These are phyloP conservation scores for Hirtodrosophila histrioides DNA, from an alignment of 2,888 invertebrate genomes.

Conservation along the genomic window DNA sequence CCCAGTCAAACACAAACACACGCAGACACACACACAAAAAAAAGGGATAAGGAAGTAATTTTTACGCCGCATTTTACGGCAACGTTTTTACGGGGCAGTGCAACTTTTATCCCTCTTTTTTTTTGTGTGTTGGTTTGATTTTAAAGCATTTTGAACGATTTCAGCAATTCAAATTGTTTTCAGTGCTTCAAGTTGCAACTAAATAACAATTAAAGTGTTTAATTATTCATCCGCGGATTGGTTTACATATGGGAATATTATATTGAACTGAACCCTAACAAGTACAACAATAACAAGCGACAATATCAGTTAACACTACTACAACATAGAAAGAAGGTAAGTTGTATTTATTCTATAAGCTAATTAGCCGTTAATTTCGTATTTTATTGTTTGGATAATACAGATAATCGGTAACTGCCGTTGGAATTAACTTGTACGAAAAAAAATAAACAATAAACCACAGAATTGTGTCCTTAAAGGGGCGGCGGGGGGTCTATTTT, in stretches of 20 bases:
- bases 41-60: slow-evolving; percentile 48
- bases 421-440: slow-evolving; percentile 1
- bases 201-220: slow-evolving; percentile 29
- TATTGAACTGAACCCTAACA: slow-evolving; percentile 13
- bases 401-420: slow-evolving; percentile 49
- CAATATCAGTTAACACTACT: slow-evolving; percentile 7
- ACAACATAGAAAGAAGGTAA: slow-evolving; percentile 57
- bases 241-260: slow-evolving; percentile 22
- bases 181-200: slow-evolving; percentile 10
- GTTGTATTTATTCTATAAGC: slow-evolving; percentile 39
- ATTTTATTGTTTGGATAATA: slow-evolving; percentile 57
- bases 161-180: neutral
- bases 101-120: slow-evolving; percentile 4
- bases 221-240: neutral
- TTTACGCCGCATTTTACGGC: slow-evolving; percentile 46
- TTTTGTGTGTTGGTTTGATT: slow-evolving; percentile 29
- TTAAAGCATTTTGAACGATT: slow-evolving; percentile 39
- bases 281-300: slow-evolving; percentile 6
- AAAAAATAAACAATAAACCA: slow-evolving; percentile 13
- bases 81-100: slow-evolving; percentile 2
- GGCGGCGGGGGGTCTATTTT: slow-evolving; percentile 9
- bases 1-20: neutral
- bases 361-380: slow-evolving; percentile 55
- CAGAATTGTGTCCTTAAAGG: slow-evolving; percentile 32
- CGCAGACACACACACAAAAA: slow-evolving; percentile 6